These are phyloP conservation scores for Gobiocypris rarus DNA, from an alignment of 2,113 vertebrate species.

Conservation along the genomic window DNA sequence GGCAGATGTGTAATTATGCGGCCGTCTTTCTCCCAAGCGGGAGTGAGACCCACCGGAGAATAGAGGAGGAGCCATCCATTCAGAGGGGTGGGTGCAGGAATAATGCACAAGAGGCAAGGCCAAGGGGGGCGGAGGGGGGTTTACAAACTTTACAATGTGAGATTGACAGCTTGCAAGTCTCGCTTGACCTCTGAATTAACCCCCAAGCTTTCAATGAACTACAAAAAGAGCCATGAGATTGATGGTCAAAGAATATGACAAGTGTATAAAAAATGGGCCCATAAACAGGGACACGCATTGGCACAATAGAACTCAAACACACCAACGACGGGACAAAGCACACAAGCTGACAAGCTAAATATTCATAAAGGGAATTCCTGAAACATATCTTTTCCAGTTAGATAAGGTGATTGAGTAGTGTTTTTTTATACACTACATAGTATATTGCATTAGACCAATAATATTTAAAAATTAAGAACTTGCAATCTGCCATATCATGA, in stretches of 20 bases:
- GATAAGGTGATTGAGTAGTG: no score
- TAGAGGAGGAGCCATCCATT: conserved; percentile 72
- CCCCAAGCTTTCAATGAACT: conserved; percentile 74
- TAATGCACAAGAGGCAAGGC: conserved; percentile 64
- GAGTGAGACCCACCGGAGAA: conserved; percentile 73
- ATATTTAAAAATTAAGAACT: not conserved
- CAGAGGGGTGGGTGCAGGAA: conserved; percentile 68
- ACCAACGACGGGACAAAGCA: conserved; percentile 54
- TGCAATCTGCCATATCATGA: not conserved
- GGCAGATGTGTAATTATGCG: conserved; percentile 80
- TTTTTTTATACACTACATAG: not conserved
- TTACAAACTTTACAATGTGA: conserved; percentile 71
- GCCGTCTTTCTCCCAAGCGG: conserved; percentile 69
- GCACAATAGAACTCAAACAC: conserved; percentile 67
- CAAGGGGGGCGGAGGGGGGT: conserved; percentile 34
- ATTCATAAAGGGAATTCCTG: not conserved
- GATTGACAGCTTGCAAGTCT: conserved; percentile 82
- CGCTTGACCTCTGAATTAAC: conserved; percentile 83
- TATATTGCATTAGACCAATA: not conserved
- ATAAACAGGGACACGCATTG: conserved; percentile 61
- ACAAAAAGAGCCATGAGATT: conserved; percentile 75
- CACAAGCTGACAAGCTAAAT: conserved; percentile 26
- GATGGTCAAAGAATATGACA: conserved; percentile 75
- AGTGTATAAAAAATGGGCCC: conserved; percentile 65
- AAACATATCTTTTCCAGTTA: not conserved